A percentile compares a stretch with the other conserved stretches of the same genome.
Conservation (phyloP, 2,888 invertebrate species). For the Drosophila maculinotata region DNA sequence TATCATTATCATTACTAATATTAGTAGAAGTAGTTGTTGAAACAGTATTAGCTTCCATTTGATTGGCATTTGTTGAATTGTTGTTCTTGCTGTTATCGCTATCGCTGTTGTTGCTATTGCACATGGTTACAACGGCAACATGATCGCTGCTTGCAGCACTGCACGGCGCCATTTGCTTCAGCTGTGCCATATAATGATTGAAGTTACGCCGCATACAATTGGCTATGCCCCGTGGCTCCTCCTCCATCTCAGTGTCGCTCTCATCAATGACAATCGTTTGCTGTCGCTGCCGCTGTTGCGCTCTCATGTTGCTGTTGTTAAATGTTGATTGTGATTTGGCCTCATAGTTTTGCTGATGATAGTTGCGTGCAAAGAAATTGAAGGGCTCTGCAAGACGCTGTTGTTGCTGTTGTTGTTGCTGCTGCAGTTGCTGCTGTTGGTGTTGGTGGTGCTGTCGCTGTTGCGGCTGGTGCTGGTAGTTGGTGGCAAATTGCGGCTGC, state of each 20-base stretch:
- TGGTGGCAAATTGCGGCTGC: slow-evolving; percentile 57
- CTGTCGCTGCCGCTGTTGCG: slow-evolving; percentile 46
- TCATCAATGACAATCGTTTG: slow-evolving; percentile 73
- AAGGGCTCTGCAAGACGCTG: slow-evolving; percentile 61
- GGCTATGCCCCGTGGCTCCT: slow-evolving; percentile 30
- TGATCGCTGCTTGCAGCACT: slow-evolving; percentile 20
- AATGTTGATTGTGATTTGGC: slow-evolving; percentile 42
- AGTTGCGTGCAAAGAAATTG: slow-evolving; percentile 74
- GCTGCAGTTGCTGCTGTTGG: too few species aligned
- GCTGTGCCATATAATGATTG: slow-evolving; percentile 68
- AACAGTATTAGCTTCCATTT: slow-evolving; percentile 70
- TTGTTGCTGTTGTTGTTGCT: slow-evolving; percentile 60
- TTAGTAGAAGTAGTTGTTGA: slow-evolving; percentile 44
- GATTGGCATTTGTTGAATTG: slow-evolving; percentile 69
- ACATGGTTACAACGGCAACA: slow-evolving; percentile 56
- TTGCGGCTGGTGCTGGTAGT: slow-evolving; percentile 51
- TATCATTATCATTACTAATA: slow-evolving; percentile 23
- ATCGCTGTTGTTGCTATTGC: slow-evolving; percentile 60
- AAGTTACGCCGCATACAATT: slow-evolving; percentile 63
- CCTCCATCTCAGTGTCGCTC: slow-evolving; percentile 69
- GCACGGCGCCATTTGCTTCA: slow-evolving; percentile 62
- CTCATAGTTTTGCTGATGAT: slow-evolving; percentile 53
- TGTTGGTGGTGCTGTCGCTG: slow-evolving; percentile 47
- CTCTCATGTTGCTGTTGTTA: slow-evolving; percentile 57
- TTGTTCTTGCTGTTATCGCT: slow-evolving; percentile 51